Base-by-base conservation (phyloP, 35 echinoderm and acorn worm species). In the Heliocidaris tuberculata region DNA sequence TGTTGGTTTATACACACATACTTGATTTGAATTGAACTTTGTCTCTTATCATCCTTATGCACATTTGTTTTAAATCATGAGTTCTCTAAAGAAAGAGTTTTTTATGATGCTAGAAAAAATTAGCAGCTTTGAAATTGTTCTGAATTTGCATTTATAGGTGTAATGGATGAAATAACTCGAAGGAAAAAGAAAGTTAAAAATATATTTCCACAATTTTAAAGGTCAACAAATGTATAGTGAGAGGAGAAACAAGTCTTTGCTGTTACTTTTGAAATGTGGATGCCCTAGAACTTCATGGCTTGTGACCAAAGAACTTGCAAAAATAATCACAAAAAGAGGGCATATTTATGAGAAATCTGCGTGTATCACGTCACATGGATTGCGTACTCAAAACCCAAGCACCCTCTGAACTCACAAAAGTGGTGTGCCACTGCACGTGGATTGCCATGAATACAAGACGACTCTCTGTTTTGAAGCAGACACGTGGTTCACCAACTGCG, bases 341-440 rank as follows among this genome's bases (percentile, higher is more conserved):
- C 65, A 78, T 78, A 78, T 78, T 78, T 78, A 78, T 2, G 6
- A 15, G 59, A 60, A 60, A 60, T 60, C 19, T 12, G 59, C 59
- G 32, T 42, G 31, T 89, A 89, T 89, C 87, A 89, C 87, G 87
- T 89, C 87, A 89, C 31, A 32, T 89, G 87, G 87, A 89, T 48
- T 24, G 87, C 47, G 87, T 47, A 89, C 87, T 89, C 31, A 48
- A 89, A 89, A 89, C 87, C 31, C 87, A 32, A 47, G 47, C 31
- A 89, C 87, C 87, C 87, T 89, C 31, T 89, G 87, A 89, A 89
- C 87, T 89, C 87, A 48, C 31, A 89, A 42, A 89, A 89, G 87
- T 89, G 87, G 87, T 89, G 47, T 89, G 31, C 87, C 87, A 89
- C 31, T 30, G 87, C 87, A 89, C 87, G 87, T 89, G 87, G 87